Percentiles rank a stretch among this genome's conserved stretches.
phyloP scores from a whole-genome alignment of 2,888 invertebrate species.

The Enchytraeus crypticus region DNA sequence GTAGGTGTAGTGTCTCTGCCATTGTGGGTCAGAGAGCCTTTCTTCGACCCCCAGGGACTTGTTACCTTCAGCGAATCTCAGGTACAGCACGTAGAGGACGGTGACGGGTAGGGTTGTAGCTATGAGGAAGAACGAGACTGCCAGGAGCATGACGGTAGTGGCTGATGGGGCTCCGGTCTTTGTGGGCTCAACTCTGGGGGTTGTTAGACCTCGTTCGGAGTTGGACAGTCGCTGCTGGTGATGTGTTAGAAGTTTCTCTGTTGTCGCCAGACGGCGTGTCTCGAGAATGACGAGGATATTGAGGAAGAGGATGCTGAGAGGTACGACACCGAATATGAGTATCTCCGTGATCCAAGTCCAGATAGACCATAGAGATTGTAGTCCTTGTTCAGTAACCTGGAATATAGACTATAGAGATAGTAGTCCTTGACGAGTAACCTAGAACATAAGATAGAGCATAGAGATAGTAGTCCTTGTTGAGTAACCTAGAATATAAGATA shows the following conservation, averaged over 20 bases:
- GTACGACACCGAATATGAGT: slow-evolving; percentile 42
- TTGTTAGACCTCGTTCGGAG: too few species aligned
- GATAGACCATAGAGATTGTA: slow-evolving; percentile 36
- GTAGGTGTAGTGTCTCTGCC: slow-evolving; percentile 36
- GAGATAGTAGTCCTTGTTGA: slow-evolving; percentile 29
- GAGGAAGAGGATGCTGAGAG: slow-evolving; percentile 39
- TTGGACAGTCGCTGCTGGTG: too few species aligned
- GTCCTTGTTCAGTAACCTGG: slow-evolving; percentile 26
- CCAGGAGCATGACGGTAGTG: slow-evolving; percentile 44
- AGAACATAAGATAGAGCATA: slow-evolving; percentile 43
- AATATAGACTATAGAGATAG: too few species aligned
- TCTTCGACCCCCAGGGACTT: slow-evolving; percentile 28
- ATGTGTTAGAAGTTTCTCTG: slow-evolving; percentile 18
- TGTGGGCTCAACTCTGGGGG: slow-evolving; percentile 17
- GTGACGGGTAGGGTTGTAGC: slow-evolving; percentile 41
- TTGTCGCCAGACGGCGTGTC: slow-evolving; percentile 27
- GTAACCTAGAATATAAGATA: too few species aligned
- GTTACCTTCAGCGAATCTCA: slow-evolving; percentile 28
- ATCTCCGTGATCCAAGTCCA: slow-evolving; percentile 44
- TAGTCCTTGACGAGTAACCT: too few species aligned
- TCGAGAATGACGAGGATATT: slow-evolving; percentile 44
- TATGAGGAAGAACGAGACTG: slow-evolving; percentile 41
- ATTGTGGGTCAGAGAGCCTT: slow-evolving; percentile 33
- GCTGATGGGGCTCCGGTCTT: slow-evolving; percentile 34
- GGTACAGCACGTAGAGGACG: slow-evolving; percentile 33